Evolutionary conservation across 2,888 invertebrate species (phyloP), one percentile per base, ranked within the genome.

Genomic region (Aspidiotus destructor): DNA sequence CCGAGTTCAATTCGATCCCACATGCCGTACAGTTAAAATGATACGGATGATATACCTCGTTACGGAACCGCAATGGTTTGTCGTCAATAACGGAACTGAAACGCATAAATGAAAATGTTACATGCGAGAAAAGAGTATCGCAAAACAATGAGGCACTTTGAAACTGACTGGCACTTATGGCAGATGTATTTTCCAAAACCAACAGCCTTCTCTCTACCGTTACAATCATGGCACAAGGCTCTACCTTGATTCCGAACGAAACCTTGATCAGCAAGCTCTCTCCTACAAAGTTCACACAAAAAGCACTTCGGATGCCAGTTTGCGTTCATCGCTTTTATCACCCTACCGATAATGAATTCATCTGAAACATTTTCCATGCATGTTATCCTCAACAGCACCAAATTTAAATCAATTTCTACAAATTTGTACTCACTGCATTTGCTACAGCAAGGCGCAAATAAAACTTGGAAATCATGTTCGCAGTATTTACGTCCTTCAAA

Each of bases 251-350:
- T 89, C 76, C 93, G 92, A 74, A 99, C 94, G 78, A 99, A 99
- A 13, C 99, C 99, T 62, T 90, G 86, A 79, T 99, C 99, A 0
- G 98, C 96, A 73, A 99, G 81, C 77, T 93, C 92, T 70, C 87
- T 85, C 73, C 83, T 84, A 78, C 99, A 99, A 78, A 93, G 85
- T 77, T 97, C 92, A 76, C 99, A 99, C 28, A 91, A 86, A 83
- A 99, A 99, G 78, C 99, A 99, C 71, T 86, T 85, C 2, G 98
- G 97, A 80, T 99, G 99, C 99, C 99, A 99, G 78, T 92, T 96
- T 44, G 92, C 86, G 76, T 97, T 95, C 95, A 99, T 97, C 0
- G 99, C 99, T 78, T 99, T 99, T 77, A 99, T 99, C 60, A 99
- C 99, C 70, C 99, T 86, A 0, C 99, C 99, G 76, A 98, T 94